phyloP scores from a whole-genome alignment of 2,113 vertebrate species.

The Sylvietta virens region DNA sequence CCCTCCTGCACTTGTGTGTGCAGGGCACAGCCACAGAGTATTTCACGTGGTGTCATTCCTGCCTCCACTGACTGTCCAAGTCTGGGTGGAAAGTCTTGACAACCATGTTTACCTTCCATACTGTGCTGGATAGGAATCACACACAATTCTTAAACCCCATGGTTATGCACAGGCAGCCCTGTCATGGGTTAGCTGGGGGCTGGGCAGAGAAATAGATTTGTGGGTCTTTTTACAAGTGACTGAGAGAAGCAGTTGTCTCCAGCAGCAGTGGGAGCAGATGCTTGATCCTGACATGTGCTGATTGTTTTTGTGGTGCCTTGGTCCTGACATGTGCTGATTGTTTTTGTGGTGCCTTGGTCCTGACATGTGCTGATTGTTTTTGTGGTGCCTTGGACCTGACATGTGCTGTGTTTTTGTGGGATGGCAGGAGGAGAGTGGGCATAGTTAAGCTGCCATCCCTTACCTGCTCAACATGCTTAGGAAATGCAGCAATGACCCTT shows the following conservation, averaged over 20 bases:
- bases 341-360: neutral
- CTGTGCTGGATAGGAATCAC: neutral
- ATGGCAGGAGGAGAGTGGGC: neutral
- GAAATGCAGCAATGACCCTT: neutral
- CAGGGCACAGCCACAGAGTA: neutral
- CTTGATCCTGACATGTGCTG: neutral
- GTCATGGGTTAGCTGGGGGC: neutral
- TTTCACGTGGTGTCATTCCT: neutral
- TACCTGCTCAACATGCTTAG: neutral
- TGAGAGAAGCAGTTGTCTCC: neutral
- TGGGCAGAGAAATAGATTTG: neutral
- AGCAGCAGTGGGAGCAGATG: neutral
- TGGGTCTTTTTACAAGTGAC: neutral
- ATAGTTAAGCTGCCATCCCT: neutral
- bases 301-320: neutral
- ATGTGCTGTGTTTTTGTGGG: no score
- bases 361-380: neutral
- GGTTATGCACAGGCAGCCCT: neutral
- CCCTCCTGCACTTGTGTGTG: neutral
- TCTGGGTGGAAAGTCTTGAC: neutral
- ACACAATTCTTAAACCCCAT: neutral
- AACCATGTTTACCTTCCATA: neutral
- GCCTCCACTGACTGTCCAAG: neutral
- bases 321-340: neutral
- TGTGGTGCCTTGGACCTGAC: neutral